phyloP scores from a whole-genome alignment of 2,113 vertebrate genomes.

The Bos javanicus region DNA sequence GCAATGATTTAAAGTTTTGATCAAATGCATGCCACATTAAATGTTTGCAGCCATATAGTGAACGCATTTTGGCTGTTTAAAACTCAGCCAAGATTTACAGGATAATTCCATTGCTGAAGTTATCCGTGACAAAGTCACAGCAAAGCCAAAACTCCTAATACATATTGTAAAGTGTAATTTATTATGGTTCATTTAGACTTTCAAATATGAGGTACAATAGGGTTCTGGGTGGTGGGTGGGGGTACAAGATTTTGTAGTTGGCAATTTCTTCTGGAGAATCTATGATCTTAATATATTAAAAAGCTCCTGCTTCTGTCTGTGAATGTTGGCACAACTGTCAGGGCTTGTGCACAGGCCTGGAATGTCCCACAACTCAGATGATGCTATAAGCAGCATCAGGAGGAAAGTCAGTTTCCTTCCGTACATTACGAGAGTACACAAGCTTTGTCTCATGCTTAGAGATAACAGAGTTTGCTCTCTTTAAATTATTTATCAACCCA shows the following conservation, averaged over 20 bases:
- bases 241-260: neutral
- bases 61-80: slow-evolving; percentile 7
- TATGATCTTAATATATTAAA: neutral
- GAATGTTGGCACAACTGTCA: neutral
- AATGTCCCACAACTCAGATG: neutral
- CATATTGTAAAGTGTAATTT: neutral
- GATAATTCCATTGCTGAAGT: neutral
- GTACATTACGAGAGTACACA: neutral
- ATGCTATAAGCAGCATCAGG: neutral
- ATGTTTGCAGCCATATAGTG: neutral
- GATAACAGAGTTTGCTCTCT: neutral
- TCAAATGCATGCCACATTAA: neutral
- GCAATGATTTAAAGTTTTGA: slow-evolving; percentile 38
- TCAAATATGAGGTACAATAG: neutral
- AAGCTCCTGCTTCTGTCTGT: neutral
- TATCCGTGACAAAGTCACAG: neutral
- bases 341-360: neutral
- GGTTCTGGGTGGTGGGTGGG: neutral
- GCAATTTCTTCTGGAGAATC: neutral
- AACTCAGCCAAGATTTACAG: neutral
- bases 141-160: slow-evolving; percentile 12
- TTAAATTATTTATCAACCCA: neutral
- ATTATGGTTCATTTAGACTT: neutral
- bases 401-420: neutral
- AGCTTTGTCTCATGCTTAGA: neutral